phyloP scores from a whole-genome alignment of 2,113 vertebrate genomes.

The Capreolus pygargus region DNA sequence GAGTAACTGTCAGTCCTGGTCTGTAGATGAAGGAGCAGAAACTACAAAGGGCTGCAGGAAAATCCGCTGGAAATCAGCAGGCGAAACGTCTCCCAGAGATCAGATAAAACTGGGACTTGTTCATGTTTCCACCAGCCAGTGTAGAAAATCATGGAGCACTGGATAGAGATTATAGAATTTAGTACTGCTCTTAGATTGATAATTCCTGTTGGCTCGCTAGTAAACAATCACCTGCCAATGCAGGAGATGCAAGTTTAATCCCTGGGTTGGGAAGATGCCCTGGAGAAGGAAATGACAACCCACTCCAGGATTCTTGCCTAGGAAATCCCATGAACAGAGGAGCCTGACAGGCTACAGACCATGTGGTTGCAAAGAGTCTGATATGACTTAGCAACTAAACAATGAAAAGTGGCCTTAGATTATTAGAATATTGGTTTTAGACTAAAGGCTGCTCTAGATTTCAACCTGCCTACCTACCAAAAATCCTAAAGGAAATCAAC shows the following conservation, averaged over 20 bases:
- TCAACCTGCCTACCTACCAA: background rate
- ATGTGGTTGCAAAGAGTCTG: background rate
- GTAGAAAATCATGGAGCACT: background rate
- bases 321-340: background rate
- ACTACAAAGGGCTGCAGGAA: background rate
- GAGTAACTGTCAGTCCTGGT: background rate
- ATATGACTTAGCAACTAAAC: background rate
- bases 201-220: background rate
- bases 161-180: background rate
- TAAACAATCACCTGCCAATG: background rate
- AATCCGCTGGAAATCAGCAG: background rate
- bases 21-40: background rate
- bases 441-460: background rate
- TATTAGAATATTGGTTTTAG: background rate
- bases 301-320: background rate
- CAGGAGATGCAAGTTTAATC: background rate
- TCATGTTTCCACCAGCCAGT: background rate
- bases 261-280: background rate
- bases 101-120: background rate
- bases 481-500: background rate
- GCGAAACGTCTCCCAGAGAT: background rate
- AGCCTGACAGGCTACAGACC: background rate
- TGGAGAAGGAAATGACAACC: background rate
- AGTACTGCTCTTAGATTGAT: background rate
- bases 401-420: background rate